Conservation (phyloP, 1,140 invertebrate genomes). For the Conus betulinus region DNA sequence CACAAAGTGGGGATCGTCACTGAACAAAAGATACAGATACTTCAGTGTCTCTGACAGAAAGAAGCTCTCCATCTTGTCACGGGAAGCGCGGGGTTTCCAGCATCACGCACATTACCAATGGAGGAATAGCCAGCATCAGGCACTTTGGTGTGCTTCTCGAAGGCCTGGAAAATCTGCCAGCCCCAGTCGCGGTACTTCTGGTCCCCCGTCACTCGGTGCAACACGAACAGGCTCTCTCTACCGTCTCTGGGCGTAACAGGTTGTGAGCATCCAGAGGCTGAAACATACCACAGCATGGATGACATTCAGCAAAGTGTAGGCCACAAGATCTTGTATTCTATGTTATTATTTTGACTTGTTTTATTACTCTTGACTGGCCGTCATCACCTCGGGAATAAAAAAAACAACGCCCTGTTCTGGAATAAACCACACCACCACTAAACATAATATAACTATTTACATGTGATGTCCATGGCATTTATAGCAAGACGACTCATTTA, state of each 20-base stretch:
- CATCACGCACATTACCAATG: conserved; percentile 93
- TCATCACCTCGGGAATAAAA: too few species aligned
- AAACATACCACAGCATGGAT: not conserved
- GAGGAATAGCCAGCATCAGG: conserved; percentile 92
- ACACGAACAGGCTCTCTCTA: conserved; percentile 96
- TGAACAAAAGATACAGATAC: conserved; percentile 98
- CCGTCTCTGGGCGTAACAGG: conserved; percentile 92
- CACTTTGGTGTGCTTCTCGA: conserved; percentile 95
- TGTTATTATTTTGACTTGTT: too few species aligned
- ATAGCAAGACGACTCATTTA: too few species aligned
- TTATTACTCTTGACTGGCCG: too few species aligned
- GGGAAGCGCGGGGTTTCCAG: conserved; percentile 79
- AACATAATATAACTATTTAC: too few species aligned
- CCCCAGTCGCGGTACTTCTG: conserved; percentile 98
- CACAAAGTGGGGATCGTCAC: conserved; percentile 90
- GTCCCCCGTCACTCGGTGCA: conserved; percentile 97
- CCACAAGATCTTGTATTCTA: too few species aligned
- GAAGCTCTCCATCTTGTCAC: conserved; percentile 87
- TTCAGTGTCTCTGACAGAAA: conserved; percentile 99
- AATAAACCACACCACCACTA: too few species aligned
- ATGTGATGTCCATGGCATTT: too few species aligned
- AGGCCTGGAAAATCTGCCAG: conserved; percentile 89
- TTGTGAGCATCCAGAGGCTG: conserved; percentile 96
- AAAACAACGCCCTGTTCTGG: too few species aligned
- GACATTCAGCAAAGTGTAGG: too few species aligned